Conservation (phyloP, 2,113 vertebrate genomes). For the Rynchops niger region DNA sequence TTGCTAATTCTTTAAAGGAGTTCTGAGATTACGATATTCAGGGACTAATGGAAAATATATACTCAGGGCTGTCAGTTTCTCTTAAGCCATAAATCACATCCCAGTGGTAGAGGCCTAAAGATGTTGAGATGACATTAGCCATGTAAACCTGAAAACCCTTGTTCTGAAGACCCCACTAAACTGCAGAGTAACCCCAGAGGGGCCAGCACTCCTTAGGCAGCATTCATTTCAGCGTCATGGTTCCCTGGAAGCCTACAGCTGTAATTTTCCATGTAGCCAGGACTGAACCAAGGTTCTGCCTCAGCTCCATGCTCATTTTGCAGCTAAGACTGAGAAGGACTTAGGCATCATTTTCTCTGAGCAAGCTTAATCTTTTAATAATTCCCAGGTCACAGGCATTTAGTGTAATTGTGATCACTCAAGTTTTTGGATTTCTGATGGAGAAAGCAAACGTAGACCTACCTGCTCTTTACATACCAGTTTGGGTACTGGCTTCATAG, state of each 20-base stretch:
- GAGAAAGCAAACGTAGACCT: not conserved
- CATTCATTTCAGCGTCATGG: not conserved
- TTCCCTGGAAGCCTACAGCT: not conserved
- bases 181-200: not conserved
- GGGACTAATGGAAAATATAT: not conserved
- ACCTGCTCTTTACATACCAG: not conserved
- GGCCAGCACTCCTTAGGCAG: not conserved
- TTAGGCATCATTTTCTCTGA: not conserved
- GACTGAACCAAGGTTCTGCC: not conserved
- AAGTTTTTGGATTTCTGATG: not conserved
- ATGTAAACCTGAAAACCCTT: not conserved
- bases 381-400: not conserved
- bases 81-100: not conserved
- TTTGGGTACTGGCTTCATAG: not conserved
- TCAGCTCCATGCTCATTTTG: not conserved
- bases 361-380: not conserved
- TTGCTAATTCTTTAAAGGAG: not conserved
- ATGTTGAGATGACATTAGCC: not conserved
- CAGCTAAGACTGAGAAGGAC: not conserved
- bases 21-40: not conserved
- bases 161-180: not conserved
- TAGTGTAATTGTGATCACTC: not conserved
- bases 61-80: not conserved
- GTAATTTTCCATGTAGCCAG: not conserved
- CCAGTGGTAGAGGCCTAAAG: not conserved